A percentile compares a stretch with the other conserved stretches of the same genome.
Evolutionary conservation across 92 coral and sea anemone species (phyloP).

Genomic region (Virgularia gustaviana): DNA sequence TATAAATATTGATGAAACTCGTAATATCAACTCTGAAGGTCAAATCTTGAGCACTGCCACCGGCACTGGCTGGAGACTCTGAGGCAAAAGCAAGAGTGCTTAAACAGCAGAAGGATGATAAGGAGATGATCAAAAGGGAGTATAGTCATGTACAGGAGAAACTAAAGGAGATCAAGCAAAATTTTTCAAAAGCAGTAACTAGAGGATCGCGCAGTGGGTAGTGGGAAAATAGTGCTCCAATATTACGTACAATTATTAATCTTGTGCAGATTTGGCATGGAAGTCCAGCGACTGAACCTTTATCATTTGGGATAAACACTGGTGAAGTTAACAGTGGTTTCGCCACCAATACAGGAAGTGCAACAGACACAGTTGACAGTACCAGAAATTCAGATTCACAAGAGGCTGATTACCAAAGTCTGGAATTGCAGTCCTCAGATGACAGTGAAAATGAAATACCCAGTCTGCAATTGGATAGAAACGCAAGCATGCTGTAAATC

Average conservation of each 20-base stretch:
- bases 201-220: constrained; percentile 52
- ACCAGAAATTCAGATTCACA: not conserved
- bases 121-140: constrained; percentile 38
- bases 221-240: constrained; percentile 54
- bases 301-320: constrained; percentile 47
- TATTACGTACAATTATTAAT: constrained; percentile 41
- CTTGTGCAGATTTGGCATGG: constrained; percentile 52
- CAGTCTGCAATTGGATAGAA: not conserved
- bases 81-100: constrained; percentile 14
- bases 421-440: not conserved
- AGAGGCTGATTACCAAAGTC: not conserved
- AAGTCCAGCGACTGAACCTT: constrained; percentile 50
- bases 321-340: constrained; percentile 43
- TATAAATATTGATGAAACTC: too few species aligned
- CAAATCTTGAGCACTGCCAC: too few species aligned
- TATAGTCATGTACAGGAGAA: constrained; percentile 35
- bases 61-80: too few species aligned
- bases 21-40: too few species aligned
- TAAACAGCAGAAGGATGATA: constrained; percentile 8
- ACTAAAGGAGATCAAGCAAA: constrained; percentile 42
- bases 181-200: constrained; percentile 48
- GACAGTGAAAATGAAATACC: not conserved
- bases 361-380: not conserved
- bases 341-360: not conserved
- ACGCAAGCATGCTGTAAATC: too few species aligned